Conservation (phyloP, 2,888 invertebrate genomes). For the Leptopilina syphax region DNA sequence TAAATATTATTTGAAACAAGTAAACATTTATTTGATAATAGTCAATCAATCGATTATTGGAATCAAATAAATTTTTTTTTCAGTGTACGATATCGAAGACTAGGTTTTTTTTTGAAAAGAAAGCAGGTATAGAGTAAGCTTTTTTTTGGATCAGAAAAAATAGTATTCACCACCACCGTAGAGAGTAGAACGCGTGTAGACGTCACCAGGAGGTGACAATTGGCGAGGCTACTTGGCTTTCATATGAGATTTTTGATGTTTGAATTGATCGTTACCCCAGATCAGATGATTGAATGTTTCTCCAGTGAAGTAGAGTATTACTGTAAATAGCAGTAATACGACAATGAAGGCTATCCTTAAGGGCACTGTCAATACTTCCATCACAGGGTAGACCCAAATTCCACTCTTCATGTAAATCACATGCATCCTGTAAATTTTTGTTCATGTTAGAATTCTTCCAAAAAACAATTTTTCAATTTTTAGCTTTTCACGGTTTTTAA, state of each 20-base stretch:
- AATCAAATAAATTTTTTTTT: too few relatives aligned
- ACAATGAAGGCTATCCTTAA: slow-evolving; percentile 86
- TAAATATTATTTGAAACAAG: too few relatives aligned
- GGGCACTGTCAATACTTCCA: slow-evolving; percentile 87
- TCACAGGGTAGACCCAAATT: slow-evolving; percentile 94
- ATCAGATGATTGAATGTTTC: slow-evolving; percentile 84
- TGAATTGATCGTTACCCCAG: slow-evolving; percentile 82
- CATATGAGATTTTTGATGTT: slow-evolving; percentile 67
- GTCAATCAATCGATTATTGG: too few relatives aligned
- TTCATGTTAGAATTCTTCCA: too few relatives aligned
- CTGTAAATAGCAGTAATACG: slow-evolving; percentile 81
- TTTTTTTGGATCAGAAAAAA: slow-evolving; percentile 42
- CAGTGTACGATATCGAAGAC: slow-evolving; percentile 33
- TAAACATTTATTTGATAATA: too few relatives aligned
- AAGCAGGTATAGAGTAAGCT: slow-evolving; percentile 42
- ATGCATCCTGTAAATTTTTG: slow-evolving; percentile 79
- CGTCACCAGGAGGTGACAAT: slow-evolving; percentile 62
- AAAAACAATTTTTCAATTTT: too few relatives aligned
- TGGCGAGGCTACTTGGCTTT: slow-evolving; percentile 71
- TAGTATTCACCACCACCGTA: slow-evolving; percentile 69
- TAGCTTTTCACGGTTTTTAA: too few relatives aligned
- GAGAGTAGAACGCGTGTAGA: slow-evolving; percentile 61
- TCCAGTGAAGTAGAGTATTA: slow-evolving; percentile 84
- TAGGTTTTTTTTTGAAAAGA: slow-evolving; percentile 39
- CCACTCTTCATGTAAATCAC: slow-evolving; percentile 86